Base-by-base conservation (phyloP, 2,113 vertebrate genomes). In the Cercocebus atys region DNA sequence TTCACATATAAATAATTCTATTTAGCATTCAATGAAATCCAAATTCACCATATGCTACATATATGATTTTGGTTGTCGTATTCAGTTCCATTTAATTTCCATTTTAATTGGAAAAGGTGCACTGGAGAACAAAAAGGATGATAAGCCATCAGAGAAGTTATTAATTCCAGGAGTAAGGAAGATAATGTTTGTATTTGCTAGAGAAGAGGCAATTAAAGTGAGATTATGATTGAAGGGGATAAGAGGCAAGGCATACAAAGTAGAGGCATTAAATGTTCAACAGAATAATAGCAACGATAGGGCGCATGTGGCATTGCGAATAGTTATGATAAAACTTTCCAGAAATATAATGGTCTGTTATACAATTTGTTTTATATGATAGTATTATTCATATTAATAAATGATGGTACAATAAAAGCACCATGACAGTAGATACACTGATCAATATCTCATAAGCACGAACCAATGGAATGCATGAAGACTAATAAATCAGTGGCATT, bases 151-250 rank as follows among this genome's bases (percentile, higher is more conserved):
- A 94, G 73, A 96, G 73, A 97, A 97, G 94, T 97, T 98, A 98
- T 98, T 98, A 97, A 98, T 96, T 97, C 92, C 59, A 95, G 61
- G 87, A 97, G 88, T 85, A 90, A 79, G 88, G 72, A 98, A 97
- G 97, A 98, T 98, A 97, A 97, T 98, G 96, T 97, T 97, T 98
- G 79, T 97, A 94, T 98, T 97, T 97, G 81, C 94, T 90, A 96
- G 81, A 96, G 93, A 98, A 94, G 95, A 97, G 76, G 90, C 97
- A 97, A 97, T 98, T 98, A 98, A 98, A 97, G 83, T 82, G 90
- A 97, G 97, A 98, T 97, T 97, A 96, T 98, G 96, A 98, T 97
- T 97, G 97, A 97, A 96, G 45, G 90, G 50, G 92, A 94, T 97
- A 96, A 98, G 81, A 97, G 72, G 61, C 40, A 94, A 93, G 23